These are phyloP conservation scores for Malacoctenus gilli DNA, from an alignment of 2,797 vertebrate species.

Conservation along the genomic window DNA sequence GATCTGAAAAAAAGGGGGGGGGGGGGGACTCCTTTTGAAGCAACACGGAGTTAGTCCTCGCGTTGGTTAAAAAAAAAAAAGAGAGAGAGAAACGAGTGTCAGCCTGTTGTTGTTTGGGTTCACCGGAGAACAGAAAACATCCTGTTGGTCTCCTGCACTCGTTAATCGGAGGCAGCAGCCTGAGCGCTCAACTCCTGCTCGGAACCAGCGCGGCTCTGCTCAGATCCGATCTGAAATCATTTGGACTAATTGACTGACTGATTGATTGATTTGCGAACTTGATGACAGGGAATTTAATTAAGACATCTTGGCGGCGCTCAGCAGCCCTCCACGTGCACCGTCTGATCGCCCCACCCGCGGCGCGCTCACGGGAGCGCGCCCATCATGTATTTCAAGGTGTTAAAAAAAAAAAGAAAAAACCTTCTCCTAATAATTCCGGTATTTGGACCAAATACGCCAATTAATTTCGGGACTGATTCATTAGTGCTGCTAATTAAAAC, in stretches of 20 bases:
- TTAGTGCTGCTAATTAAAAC: constrained; percentile 31
- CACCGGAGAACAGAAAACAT: constrained; percentile 8
- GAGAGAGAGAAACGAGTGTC: too few relatives aligned
- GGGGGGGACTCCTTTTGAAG: constrained; percentile 21
- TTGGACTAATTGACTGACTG: constrained; percentile 9
- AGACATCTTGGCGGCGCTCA: constrained; percentile 8
- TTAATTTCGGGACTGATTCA: constrained; percentile 23
- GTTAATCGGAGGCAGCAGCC: not conserved
- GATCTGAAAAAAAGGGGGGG: too few relatives aligned
- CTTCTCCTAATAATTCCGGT: constrained; percentile 41
- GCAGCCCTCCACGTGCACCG: not conserved
- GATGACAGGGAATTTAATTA: constrained; percentile 10
- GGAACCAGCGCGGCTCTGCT: not conserved
- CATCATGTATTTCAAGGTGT: constrained; percentile 25
- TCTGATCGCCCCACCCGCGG: constrained; percentile 33
- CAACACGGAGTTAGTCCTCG: constrained; percentile 20
- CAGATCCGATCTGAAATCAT: constrained; percentile 30
- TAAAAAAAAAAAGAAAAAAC: constrained; percentile 52
- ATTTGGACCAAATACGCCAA: constrained; percentile 42
- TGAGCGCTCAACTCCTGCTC: too few relatives aligned
- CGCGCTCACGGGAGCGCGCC: constrained; percentile 30
- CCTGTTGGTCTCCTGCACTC: constrained; percentile 14
- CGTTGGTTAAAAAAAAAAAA: constrained; percentile 24
- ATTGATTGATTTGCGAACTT: not conserved
- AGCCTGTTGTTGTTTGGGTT: too few relatives aligned